Conservation (phyloP, 92 coral and sea anemone genomes). For the Siderastrea siderea region DNA sequence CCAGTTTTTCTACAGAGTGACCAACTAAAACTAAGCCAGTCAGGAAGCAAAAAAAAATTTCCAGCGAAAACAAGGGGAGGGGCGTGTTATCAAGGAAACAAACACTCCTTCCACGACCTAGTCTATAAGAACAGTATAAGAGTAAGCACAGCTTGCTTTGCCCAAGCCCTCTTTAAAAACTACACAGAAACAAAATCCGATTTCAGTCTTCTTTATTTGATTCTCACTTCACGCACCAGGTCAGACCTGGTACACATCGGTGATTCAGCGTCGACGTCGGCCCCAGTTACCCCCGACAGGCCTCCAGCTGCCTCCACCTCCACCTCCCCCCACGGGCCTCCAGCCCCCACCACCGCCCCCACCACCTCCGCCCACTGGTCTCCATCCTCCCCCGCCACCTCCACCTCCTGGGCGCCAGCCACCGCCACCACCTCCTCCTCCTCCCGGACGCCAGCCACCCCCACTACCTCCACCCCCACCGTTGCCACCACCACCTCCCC, state of each 20-base stretch:
- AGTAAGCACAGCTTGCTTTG: background rate
- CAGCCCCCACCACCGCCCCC: slow-evolving; percentile 16
- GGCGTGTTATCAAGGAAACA: too few relatives aligned
- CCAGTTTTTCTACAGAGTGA: too few relatives aligned
- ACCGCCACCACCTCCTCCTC: background rate
- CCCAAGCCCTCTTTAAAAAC: background rate
- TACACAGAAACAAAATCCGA: background rate
- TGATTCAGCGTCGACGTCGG: slow-evolving; percentile 15
- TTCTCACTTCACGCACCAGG: background rate
- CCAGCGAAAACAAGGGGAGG: too few relatives aligned
- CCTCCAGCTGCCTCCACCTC: slow-evolving; percentile 28
- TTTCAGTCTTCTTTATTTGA: background rate
- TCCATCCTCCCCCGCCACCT: slow-evolving; percentile 14
- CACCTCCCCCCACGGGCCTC: slow-evolving; percentile 16
- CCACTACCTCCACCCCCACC: slow-evolving; percentile 8
- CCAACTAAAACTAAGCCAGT: too few relatives aligned
- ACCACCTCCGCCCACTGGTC: slow-evolving; percentile 15
- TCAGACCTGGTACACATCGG: background rate
- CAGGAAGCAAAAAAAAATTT: too few relatives aligned
- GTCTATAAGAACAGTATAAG: too few relatives aligned
- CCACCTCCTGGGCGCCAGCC: slow-evolving; percentile 7
- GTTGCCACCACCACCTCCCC: background rate
- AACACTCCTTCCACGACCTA: too few relatives aligned
- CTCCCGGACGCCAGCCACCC: background rate
- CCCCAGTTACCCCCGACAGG: slow-evolving; percentile 21